Evolutionary conservation across 2,888 invertebrate species (phyloP), one percentile per base, ranked within the genome.

Genomic region (Drosophila mettleri): DNA sequence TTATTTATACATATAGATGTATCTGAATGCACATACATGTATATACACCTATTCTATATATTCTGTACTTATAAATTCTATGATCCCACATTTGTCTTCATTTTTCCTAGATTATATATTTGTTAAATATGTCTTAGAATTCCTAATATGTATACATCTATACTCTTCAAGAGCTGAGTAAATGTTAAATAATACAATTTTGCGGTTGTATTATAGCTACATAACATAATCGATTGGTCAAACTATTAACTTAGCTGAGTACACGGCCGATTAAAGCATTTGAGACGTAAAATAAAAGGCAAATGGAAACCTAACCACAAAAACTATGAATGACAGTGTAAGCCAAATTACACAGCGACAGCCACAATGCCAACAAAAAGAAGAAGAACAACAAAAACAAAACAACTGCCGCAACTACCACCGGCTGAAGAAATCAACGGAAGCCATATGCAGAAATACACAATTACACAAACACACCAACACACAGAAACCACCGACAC

Each of bases 321-420:
- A 75, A 84, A 88, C 88, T 85, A 83, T 89, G 86, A 89, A 87
- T 84, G 88, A 74, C 82, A 80, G 78, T 84, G 87, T 89, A 89
- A 78, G 77, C 88, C 81, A 89, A 89, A 89, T 89, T 89, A 88
- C 78, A 89, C 76, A 81, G 65, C 64, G 84, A 73, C 76, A 70
- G 74, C 82, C 79, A 73, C 74, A 85, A 75, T 66, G 72, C 73
- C 61, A 72, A 68, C 69, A 86, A 70, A 69, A 71, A 76, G 48
- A 75, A 77, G 60, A 52, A 16, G 22, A 43, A 29, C n/a, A 27
- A 33, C n/a, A 48, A 33, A 46, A 53, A 14, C 14, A 39, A 10
- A 48, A 43, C 53, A 57, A n/a, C 18, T 29, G 39, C 29, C 24
- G 58, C 27, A 43, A 64, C 20, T 31, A 60, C 22, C 65, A 58